These are phyloP conservation scores for Frankliniella intonsa DNA, from an alignment of 2,888 invertebrate species.

Conservation along the genomic window DNA sequence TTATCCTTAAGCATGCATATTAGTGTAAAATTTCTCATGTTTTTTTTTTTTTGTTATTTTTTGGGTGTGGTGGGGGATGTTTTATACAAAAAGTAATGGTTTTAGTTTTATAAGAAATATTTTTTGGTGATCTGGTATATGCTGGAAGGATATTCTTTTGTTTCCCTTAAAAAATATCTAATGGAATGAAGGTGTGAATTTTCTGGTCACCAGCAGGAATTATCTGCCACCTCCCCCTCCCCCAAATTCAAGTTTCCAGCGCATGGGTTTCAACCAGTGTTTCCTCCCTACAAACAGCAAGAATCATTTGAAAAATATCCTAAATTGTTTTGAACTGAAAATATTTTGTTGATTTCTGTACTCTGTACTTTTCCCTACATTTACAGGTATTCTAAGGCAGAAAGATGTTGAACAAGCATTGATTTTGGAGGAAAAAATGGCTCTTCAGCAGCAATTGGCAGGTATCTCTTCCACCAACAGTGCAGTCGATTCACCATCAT, in stretches of 20 bases:
- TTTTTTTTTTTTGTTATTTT: background rate
- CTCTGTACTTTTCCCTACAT: background rate
- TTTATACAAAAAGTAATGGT: background rate
- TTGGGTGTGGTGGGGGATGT: background rate
- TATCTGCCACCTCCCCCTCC: too few relatives aligned
- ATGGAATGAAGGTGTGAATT: too few relatives aligned
- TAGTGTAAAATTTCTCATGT: background rate
- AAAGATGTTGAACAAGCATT: conserved; percentile 84
- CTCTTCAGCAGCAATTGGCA: conserved; percentile 68
- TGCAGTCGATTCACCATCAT: conserved; percentile 60
- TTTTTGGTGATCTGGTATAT: too few relatives aligned
- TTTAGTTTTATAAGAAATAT: background rate
- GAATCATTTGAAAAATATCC: too few relatives aligned
- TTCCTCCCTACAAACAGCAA: too few relatives aligned
- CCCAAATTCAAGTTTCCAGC: too few relatives aligned
- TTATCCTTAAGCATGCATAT: background rate
- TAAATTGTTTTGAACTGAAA: too few relatives aligned
- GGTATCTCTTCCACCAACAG: conserved; percentile 47
- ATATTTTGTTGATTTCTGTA: too few relatives aligned
- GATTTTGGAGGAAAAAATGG: conserved; percentile 83
- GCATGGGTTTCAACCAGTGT: too few relatives aligned
- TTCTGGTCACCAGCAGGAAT: too few relatives aligned
- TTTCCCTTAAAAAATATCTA: too few relatives aligned
- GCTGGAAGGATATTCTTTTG: too few relatives aligned
- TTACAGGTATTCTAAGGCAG: conserved; percentile 71